phyloP scores from a whole-genome alignment of 2,797 vertebrate genomes.

The Lophius americanus region DNA sequence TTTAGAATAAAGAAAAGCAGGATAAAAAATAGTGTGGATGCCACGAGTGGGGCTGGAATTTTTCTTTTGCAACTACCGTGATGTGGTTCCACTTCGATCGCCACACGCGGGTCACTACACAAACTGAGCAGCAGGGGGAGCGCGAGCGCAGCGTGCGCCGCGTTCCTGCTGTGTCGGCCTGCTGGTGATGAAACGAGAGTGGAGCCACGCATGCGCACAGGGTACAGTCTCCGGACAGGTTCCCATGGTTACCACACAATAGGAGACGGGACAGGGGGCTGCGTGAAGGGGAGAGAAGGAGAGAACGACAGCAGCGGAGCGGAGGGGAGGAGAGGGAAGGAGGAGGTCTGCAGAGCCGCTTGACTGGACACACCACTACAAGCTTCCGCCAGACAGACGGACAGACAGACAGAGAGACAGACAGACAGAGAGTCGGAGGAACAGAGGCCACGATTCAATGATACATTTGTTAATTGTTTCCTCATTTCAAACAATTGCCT shows the following conservation, averaged over 20 bases:
- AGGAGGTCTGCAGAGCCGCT: constrained; percentile 80
- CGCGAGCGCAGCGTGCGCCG: constrained; percentile 40
- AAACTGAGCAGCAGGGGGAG: constrained; percentile 74
- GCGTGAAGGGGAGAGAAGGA: constrained; percentile 68
- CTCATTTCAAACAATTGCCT: constrained; percentile 18
- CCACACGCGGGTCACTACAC: constrained; percentile 22
- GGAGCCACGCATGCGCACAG: constrained; percentile 72
- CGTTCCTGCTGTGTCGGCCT: constrained; percentile 34
- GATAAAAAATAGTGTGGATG: too few relatives aligned
- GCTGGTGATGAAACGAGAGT: constrained; percentile 56
- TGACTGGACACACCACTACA: constrained; percentile 80
- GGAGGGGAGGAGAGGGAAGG: constrained; percentile 38
- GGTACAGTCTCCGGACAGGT: constrained; percentile 73
- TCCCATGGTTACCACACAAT: constrained; percentile 86
- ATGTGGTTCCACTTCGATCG: constrained; percentile 10
- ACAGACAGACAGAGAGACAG: constrained; percentile 14
- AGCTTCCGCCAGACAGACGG: constrained; percentile 35
- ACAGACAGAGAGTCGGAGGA: constrained; percentile 20
- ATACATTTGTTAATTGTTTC: constrained; percentile 16
- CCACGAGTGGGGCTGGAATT: too few relatives aligned
- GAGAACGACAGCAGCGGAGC: constrained; percentile 52
- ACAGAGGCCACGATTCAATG: constrained; percentile 2
- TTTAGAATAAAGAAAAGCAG: neutral
- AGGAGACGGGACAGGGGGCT: constrained; percentile 86
- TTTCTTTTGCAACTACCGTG: neutral